phyloP scores from a whole-genome alignment of 1,140 invertebrate genomes.

The Dendroctonus ponderosae region DNA sequence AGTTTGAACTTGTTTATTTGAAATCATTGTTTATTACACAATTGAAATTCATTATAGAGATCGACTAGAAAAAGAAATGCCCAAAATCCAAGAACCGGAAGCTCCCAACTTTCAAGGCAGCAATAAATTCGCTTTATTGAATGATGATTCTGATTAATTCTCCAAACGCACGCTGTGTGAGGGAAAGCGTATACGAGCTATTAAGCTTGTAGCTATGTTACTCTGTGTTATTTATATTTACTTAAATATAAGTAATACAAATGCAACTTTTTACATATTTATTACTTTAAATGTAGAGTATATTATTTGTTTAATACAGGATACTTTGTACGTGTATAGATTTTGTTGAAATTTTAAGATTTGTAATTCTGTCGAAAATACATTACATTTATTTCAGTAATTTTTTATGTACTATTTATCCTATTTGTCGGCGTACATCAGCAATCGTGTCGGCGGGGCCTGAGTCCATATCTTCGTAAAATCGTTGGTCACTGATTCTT shows the following conservation, averaged over 20 bases:
- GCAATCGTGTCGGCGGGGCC: constrained; percentile 51
- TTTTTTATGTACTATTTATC: constrained; percentile 16
- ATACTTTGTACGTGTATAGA: constrained; percentile 37
- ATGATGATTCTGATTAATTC: constrained; percentile 35
- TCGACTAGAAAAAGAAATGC: constrained; percentile 45
- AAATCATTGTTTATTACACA: background rate
- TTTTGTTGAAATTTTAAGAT: constrained; percentile 38
- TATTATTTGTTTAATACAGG: constrained; percentile 37
- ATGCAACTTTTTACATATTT: constrained; percentile 37
- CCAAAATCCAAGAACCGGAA: constrained; percentile 47
- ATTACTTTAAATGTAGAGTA: constrained; percentile 40
- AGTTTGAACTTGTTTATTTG: constrained; percentile 6
- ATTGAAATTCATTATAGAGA: constrained; percentile 37
- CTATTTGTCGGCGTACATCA: background rate
- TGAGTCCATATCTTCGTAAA: constrained; percentile 71
- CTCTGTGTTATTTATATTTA: background rate
- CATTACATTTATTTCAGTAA: constrained; percentile 38
- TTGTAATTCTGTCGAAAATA: constrained; percentile 36
- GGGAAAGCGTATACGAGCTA: no score
- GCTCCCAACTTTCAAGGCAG: constrained; percentile 45
- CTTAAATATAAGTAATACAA: constrained; percentile 25
- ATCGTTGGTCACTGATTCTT: constrained; percentile 68
- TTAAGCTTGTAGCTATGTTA: no score
- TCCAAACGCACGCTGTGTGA: no score
- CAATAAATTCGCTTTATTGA: constrained; percentile 52